phyloP scores from a whole-genome alignment of 1,140 invertebrate species.

The Uloborus diversus region DNA sequence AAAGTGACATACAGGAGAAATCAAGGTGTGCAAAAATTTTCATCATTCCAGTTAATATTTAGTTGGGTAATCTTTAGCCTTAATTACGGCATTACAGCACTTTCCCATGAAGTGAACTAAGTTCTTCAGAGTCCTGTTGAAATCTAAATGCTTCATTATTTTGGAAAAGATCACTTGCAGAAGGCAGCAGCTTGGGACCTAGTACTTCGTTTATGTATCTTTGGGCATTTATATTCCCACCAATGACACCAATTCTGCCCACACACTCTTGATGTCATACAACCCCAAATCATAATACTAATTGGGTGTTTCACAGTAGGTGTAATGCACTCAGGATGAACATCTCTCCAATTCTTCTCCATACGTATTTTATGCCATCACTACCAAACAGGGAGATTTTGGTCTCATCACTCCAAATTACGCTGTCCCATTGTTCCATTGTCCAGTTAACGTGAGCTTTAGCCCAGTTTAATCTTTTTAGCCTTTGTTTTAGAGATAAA shows the following conservation, averaged over 20 bases:
- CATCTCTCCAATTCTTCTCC: background rate
- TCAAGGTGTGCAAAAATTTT: background rate
- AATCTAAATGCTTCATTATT: too few species aligned
- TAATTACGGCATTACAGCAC: background rate
- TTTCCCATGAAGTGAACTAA: background rate
- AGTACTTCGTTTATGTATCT: too few species aligned
- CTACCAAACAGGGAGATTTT: background rate
- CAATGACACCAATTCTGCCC: background rate
- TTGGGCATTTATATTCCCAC: background rate
- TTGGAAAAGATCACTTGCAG: too few species aligned
- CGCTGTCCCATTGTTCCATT: background rate
- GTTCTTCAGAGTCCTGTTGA: too few species aligned
- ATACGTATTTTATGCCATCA: background rate
- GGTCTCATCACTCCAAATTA: background rate
- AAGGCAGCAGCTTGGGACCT: too few species aligned
- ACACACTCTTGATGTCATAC: background rate
- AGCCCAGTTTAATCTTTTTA: background rate
- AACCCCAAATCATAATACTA: background rate
- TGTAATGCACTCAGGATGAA: background rate
- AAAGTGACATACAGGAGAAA: background rate
- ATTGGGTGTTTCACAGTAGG: background rate
- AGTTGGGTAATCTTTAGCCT: background rate
- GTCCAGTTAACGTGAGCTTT: background rate
- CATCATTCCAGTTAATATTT: background rate
- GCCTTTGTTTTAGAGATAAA: background rate